Evolutionary conservation across 2,888 invertebrate genomes (phyloP).

Genomic region (Caenorhabditis plicata): DNA sequence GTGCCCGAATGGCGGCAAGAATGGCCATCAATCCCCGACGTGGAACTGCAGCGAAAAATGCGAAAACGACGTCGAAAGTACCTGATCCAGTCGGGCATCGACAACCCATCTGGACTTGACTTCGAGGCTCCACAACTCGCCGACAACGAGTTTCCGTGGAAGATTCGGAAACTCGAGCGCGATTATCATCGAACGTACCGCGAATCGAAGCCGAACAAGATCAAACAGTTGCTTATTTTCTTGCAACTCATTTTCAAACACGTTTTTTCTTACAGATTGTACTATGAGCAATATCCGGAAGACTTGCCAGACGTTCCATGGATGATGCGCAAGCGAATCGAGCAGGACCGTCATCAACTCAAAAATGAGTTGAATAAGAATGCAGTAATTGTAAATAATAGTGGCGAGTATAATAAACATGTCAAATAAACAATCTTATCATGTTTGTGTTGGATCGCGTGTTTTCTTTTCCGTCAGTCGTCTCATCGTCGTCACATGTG

Average conservation of each 20-base stretch:
- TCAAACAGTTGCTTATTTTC: neutral
- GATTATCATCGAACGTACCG: conserved; percentile 2
- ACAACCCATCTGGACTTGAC: conserved; percentile 28
- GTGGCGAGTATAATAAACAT: too few species aligned
- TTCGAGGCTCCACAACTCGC: conserved; percentile 43
- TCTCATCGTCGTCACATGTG: too few species aligned
- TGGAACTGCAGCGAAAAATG: conserved; percentile 42
- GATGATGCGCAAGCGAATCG: conserved; percentile 32
- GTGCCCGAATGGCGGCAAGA: conserved; percentile 45
- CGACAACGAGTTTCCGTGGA: conserved; percentile 43
- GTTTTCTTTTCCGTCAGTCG: too few species aligned
- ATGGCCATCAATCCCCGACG: conserved; percentile 48
- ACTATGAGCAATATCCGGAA: conserved; percentile 37
- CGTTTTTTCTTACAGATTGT: conserved; percentile 14
- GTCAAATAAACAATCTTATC: too few species aligned
- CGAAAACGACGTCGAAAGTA: conserved; percentile 18
- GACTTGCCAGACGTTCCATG: conserved; percentile 35
- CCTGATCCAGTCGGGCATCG: conserved; percentile 7
- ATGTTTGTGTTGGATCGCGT: too few species aligned
- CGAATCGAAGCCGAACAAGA: neutral
- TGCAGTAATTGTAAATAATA: too few species aligned
- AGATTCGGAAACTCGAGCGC: conserved; percentile 30
- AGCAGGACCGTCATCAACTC: too few species aligned
- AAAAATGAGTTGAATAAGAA: conserved; percentile 17
- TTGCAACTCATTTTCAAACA: neutral